A percentile compares a stretch with the other conserved stretches of the same genome.
Conservation (phyloP, 2,797 vertebrate species). For the Chiloscyllium punctatum region DNA sequence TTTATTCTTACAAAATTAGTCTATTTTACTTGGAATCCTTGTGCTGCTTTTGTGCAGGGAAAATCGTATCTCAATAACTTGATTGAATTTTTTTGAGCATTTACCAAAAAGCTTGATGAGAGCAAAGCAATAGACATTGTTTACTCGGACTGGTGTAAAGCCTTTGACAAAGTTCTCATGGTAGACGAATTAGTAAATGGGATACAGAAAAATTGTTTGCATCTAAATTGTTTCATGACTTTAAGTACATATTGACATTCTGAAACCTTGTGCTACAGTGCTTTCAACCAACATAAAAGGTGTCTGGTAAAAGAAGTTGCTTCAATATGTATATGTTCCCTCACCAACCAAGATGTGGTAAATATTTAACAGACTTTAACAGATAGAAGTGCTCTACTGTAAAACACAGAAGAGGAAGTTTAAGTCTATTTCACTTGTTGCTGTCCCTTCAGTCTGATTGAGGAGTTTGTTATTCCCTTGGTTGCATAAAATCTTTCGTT, state of each 20-base stretch:
- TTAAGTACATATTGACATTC: neutral
- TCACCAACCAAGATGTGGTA: neutral
- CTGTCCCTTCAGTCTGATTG: neutral
- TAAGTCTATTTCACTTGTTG: neutral
- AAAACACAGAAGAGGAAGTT: neutral
- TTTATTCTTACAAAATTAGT: too few relatives aligned
- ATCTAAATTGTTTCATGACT: neutral
- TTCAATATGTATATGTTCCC: neutral
- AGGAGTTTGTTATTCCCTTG: neutral
- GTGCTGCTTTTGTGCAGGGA: too few relatives aligned
- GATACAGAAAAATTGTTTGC: neutral
- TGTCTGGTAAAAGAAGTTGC: neutral
- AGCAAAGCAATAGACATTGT: too few relatives aligned
- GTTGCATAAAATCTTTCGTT: neutral
- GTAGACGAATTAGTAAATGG: neutral
- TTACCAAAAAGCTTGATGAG: too few relatives aligned
- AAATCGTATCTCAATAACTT: too few relatives aligned
- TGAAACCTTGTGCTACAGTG: neutral
- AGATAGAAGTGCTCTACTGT: neutral
- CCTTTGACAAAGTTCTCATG: too few relatives aligned
- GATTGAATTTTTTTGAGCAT: too few relatives aligned
- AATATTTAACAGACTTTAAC: neutral
- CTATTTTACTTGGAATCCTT: too few relatives aligned
- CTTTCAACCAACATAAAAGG: neutral
- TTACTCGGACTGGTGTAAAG: too few relatives aligned